Percentiles rank a stretch among this genome's conserved stretches.
These are phyloP conservation scores for Lophius piscatorius DNA, from an alignment of 2,113 vertebrate species.

Conservation along the genomic window DNA sequence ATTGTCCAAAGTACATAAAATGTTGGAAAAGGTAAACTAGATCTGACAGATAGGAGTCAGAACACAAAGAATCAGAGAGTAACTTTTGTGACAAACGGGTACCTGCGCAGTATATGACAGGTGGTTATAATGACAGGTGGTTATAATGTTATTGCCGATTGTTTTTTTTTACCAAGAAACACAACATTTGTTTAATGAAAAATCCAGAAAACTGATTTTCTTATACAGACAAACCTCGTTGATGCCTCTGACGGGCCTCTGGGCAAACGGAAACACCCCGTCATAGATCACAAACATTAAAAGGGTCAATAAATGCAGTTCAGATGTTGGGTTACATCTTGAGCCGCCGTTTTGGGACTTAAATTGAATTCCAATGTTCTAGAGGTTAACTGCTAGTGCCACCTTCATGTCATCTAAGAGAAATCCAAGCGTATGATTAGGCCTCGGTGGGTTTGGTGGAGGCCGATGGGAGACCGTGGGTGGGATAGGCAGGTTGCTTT, in stretches of 20 bases:
- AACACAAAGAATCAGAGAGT: too few species aligned
- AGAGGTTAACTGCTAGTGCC: conserved; percentile 53
- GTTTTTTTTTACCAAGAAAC: conserved; percentile 41
- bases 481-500: conserved; percentile 55
- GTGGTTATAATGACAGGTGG: too few species aligned
- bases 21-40: too few species aligned
- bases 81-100: too few species aligned
- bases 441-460: conserved; percentile 56
- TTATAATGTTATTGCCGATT: too few species aligned
- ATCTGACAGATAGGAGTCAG: too few species aligned
- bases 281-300: conserved; percentile 30
- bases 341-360: conserved; percentile 52
- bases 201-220: conserved; percentile 71
- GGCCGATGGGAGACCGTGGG: conserved; percentile 51
- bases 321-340: conserved; percentile 29
- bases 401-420: conserved; percentile 63
- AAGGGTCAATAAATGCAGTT: conserved; percentile 61
- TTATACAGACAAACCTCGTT: too few species aligned
- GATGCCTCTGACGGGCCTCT: too few species aligned
- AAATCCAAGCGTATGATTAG: conserved; percentile 75
- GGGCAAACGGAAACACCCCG: conserved; percentile 38
- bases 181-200: conserved; percentile 65
- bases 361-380: conserved; percentile 59
- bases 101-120: too few species aligned
- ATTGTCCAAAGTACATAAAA: too few species aligned